These are phyloP conservation scores for Microhierax caerulescens DNA, from an alignment of 2,797 vertebrate genomes.

Conservation along the genomic window DNA sequence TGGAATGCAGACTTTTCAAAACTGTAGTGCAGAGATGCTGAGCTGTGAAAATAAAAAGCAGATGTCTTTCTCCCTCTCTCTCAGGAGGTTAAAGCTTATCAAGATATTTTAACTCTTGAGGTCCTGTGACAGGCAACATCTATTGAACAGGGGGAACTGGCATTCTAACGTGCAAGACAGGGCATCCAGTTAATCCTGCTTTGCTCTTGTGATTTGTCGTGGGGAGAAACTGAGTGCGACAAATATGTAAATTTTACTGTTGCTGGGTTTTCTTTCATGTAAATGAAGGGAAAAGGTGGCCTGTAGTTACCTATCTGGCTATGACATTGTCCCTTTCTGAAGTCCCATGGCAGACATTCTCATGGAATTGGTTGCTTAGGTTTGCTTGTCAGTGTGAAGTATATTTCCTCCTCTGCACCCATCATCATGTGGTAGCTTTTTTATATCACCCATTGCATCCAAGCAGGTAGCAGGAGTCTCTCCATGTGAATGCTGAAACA, in stretches of 20 bases:
- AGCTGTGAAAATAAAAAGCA: conserved; percentile 80
- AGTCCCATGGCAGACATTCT: rapidly evolving
- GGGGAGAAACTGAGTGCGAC: neutral
- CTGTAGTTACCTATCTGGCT: neutral
- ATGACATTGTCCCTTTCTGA: neutral
- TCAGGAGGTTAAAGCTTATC: conserved; percentile 43
- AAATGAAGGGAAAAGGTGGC: neutral
- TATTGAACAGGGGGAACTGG: neutral
- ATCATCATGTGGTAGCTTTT: neutral
- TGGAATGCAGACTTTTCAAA: conserved; percentile 74
- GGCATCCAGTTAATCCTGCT: neutral
- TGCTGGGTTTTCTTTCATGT: neutral
- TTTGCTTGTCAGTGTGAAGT: neutral
- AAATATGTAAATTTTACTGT: neutral
- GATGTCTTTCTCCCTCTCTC: conserved; percentile 70
- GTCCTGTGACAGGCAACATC: neutral
- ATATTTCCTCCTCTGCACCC: neutral
- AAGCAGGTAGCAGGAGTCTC: neutral
- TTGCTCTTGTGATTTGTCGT: neutral
- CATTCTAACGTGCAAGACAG: neutral
- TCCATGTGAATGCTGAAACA: neutral
- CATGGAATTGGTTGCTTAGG: neutral
- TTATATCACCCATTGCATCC: neutral
- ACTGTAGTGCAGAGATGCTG: conserved; percentile 37
- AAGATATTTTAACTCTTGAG: conserved; percentile 63